Evolutionary conservation across 2,113 vertebrate genomes (phyloP).

Genomic region (Otus sunia): DNA sequence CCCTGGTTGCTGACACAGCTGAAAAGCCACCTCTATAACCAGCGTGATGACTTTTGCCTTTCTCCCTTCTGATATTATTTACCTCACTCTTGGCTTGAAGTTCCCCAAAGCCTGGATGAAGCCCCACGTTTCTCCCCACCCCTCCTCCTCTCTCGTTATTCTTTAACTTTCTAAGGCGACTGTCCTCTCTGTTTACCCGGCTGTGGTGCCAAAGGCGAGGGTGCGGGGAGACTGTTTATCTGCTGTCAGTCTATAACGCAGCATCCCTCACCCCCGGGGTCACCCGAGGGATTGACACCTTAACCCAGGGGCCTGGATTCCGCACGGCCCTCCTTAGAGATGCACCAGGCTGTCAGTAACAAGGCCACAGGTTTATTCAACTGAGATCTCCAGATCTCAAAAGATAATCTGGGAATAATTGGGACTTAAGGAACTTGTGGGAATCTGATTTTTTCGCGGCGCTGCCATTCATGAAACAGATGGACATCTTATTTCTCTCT

Average conservation of each 20-base stretch:
- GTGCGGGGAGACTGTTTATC: slow-evolving; percentile 68
- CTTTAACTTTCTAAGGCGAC: slow-evolving; percentile 72
- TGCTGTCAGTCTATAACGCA: slow-evolving; percentile 77
- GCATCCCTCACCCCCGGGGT: slow-evolving; percentile 81
- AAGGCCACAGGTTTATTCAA: slow-evolving; percentile 85
- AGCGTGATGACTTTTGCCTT: not conserved
- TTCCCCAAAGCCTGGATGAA: slow-evolving; percentile 49
- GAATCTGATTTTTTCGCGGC: slow-evolving; percentile 75
- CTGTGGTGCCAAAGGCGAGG: slow-evolving; percentile 61
- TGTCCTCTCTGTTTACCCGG: slow-evolving; percentile 76
- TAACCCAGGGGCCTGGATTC: slow-evolving; percentile 82
- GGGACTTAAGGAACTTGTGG: slow-evolving; percentile 84
- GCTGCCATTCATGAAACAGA: slow-evolving; percentile 77
- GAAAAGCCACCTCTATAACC: not conserved
- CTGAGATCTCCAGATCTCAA: slow-evolving; percentile 82
- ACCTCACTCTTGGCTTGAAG: not conserved
- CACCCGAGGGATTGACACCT: slow-evolving; percentile 80
- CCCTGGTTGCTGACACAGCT: not conserved
- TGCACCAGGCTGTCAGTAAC: slow-evolving; percentile 88
- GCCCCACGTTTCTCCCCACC: not conserved
- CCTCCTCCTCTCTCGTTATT: not conserved
- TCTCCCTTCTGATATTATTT: not conserved
- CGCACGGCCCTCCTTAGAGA: slow-evolving; percentile 80
- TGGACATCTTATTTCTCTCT: slow-evolving; percentile 80
- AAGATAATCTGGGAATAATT: slow-evolving; percentile 97